A percentile compares a stretch with the other conserved stretches of the same genome.
These are phyloP conservation scores for Ranitomeya imitator DNA, from an alignment of 2,113 vertebrate species.

Conservation along the genomic window DNA sequence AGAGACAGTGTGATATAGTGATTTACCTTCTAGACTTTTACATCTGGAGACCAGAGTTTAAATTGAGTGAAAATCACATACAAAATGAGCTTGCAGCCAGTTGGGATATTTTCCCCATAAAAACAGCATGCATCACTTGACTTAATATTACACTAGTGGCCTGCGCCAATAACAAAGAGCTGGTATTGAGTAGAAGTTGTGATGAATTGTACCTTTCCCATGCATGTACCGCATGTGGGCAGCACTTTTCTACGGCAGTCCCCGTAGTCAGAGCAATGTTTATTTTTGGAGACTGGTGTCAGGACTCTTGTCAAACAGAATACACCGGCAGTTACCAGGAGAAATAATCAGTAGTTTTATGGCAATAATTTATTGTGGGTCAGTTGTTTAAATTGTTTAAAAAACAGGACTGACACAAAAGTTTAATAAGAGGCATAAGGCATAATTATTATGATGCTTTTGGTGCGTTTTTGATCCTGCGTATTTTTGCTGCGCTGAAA, in stretches of 20 bases:
- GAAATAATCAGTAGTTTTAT: conserved; percentile 22
- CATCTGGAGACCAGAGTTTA: conserved; percentile 58
- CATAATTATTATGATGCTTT: neutral
- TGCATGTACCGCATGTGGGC: conserved; percentile 33
- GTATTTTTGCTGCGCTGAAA: too few species aligned
- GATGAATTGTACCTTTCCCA: conserved; percentile 50
- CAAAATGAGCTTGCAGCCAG: conserved; percentile 58
- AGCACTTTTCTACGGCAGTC: conserved; percentile 10
- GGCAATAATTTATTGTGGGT: neutral
- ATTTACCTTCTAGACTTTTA: conserved; percentile 59
- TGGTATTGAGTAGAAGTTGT: conserved; percentile 50
- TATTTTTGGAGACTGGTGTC: conserved; percentile 27
- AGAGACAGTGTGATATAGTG: conserved; percentile 59
- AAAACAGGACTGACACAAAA: neutral
- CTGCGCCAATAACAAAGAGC: conserved; percentile 53
- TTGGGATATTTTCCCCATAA: conserved; percentile 58
- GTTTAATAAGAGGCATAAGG: neutral
- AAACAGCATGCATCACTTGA: conserved; percentile 58
- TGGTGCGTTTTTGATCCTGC: too few species aligned
- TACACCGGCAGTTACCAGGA: neutral
- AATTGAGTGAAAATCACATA: conserved; percentile 58
- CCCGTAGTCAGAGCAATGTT: conserved; percentile 20
- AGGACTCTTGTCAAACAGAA: conserved; percentile 11
- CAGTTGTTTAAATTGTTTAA: neutral
- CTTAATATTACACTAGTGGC: conserved; percentile 58